phyloP scores from a whole-genome alignment of 1,140 invertebrate genomes.

The Laodelphax striatellus region DNA sequence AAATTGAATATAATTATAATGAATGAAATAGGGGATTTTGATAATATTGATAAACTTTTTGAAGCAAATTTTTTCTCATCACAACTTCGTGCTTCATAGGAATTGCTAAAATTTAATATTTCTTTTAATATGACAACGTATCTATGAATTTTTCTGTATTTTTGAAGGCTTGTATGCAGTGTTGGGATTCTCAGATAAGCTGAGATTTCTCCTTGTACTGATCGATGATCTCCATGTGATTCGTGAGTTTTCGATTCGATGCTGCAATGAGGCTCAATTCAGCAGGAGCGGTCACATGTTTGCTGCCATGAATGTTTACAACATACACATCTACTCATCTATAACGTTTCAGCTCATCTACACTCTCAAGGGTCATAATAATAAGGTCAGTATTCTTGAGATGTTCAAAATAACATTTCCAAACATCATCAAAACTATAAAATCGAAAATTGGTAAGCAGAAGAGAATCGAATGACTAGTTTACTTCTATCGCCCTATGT shows the following conservation, averaged over 20 bases:
- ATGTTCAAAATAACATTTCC: too few species aligned
- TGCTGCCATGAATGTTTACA: slow-evolving; percentile 62
- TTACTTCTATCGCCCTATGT: too few species aligned
- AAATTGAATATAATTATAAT: too few species aligned
- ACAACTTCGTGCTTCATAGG: not conserved
- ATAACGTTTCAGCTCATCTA: slow-evolving; percentile 57
- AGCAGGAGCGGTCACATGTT: slow-evolving; percentile 73
- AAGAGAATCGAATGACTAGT: not conserved
- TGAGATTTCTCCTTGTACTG: slow-evolving; percentile 72
- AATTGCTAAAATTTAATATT: too few species aligned
- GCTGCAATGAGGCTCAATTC: slow-evolving; percentile 55
- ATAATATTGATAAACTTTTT: not conserved
- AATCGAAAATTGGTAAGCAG: not conserved
- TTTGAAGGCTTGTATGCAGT: slow-evolving; percentile 64
- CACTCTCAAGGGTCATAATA: slow-evolving; percentile 69
- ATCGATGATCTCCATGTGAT: slow-evolving; percentile 75
- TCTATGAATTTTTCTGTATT: not conserved
- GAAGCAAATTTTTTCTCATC: not conserved
- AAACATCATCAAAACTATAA: too few species aligned
- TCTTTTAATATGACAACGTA: not conserved
- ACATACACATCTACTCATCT: slow-evolving; percentile 66
- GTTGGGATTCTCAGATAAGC: slow-evolving; percentile 81
- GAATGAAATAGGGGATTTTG: too few species aligned
- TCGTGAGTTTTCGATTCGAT: slow-evolving; percentile 61
- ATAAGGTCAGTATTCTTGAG: slow-evolving; percentile 41